Evolutionary conservation across 2,113 vertebrate species (phyloP), one percentile per base, ranked within the genome.

Genomic region (Hypanus sabinus): DNA sequence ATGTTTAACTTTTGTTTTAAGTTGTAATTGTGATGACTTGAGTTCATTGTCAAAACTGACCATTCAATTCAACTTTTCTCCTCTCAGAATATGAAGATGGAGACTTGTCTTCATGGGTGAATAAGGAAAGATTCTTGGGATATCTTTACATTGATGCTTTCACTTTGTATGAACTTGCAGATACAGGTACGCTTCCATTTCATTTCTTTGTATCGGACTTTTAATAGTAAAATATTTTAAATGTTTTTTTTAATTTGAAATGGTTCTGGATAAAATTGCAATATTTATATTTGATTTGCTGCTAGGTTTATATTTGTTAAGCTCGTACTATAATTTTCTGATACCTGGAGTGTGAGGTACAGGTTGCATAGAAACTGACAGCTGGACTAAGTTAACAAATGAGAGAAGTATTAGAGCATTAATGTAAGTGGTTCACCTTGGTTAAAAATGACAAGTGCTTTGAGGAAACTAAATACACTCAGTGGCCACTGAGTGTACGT

Each of bases 131-230:
- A 79, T 99, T 99, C 97, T 98, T 98, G 96, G 97, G 97, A 36
- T 99, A 99, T 94, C 97, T 99, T 94, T 96, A 97, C 9, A 96
- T 99, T 87, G 99, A 99, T 94, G 98, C 98, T 65, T 99, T 99
- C 95, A 98, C 98, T 0, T 95, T 99, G 0, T 99, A 99, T 95
- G 99, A 99, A 95, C 98, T 99, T 20, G 98, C 98, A 95, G 99
- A 99, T 94, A 99, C 98, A 95, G 99, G 99, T 99, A 76, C 60
- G 1, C 36, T 70, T 12, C 65, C 9, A 22, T 71, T 92, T 46
- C 36, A 92, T 38, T 55, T 87, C 46, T 10, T 93, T 65, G 4
- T 22, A 93, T 24, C 5, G 20, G 20, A 27, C 46, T 73, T 24
- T 73, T 73, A 22, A 20, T 73, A 73, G 22, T 22, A 70, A 22